These are phyloP conservation scores for Xyliphius kryptos DNA, from an alignment of 2,113 vertebrate genomes.

Conservation along the genomic window DNA sequence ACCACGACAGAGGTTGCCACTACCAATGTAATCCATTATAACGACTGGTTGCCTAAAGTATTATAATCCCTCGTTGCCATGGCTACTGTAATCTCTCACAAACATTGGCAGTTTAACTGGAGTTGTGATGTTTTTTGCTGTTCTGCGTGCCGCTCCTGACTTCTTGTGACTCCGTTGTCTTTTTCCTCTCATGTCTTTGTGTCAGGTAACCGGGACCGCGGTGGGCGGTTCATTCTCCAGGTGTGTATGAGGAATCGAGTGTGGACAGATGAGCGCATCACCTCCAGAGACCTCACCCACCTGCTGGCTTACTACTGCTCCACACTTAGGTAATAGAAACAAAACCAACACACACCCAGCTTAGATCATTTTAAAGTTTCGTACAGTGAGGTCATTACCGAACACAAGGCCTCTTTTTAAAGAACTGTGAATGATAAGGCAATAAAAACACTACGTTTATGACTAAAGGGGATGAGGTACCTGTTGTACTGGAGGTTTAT, in stretches of 20 bases:
- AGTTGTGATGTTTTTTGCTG: neutral
- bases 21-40: too few species aligned
- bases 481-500: too few species aligned
- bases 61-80: too few species aligned
- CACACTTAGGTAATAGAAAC: conserved; percentile 64
- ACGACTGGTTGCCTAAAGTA: too few species aligned
- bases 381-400: conserved; percentile 1
- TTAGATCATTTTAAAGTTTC: neutral
- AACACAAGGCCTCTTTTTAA: neutral
- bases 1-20: too few species aligned
- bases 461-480: too few species aligned
- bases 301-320: conserved; percentile 68
- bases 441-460: too few species aligned
- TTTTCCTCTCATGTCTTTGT: conserved; percentile 20
- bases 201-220: conserved; percentile 71
- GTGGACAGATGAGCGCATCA: conserved; percentile 59
- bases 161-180: neutral
- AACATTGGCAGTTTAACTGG: too few species aligned
- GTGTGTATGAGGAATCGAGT: conserved; percentile 62
- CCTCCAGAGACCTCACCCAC: conserved; percentile 56
- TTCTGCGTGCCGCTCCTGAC: neutral
- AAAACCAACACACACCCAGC: neutral
- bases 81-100: too few species aligned
- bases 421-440: too few species aligned
- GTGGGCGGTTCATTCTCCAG: conserved; percentile 68